A percentile compares a stretch with the other conserved stretches of the same genome.
These are phyloP conservation scores for Drosophila varians DNA, from an alignment of 1,140 invertebrate genomes.

Conservation along the genomic window DNA sequence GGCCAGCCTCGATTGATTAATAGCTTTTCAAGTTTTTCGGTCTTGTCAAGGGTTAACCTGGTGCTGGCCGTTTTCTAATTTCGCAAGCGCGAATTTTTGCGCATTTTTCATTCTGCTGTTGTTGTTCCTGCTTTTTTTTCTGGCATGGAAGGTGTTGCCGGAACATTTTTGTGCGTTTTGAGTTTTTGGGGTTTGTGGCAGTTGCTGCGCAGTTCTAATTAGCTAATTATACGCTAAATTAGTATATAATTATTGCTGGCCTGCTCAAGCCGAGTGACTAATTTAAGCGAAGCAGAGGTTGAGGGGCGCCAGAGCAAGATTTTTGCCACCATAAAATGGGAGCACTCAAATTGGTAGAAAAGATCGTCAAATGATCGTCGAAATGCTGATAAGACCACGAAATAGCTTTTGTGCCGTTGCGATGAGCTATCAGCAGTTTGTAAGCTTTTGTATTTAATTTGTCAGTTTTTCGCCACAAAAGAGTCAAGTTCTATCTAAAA, in stretches of 20 bases:
- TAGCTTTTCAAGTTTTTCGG: conserved; percentile 56
- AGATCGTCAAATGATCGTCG: neutral
- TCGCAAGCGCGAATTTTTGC: conserved; percentile 65
- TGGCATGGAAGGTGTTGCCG: conserved; percentile 79
- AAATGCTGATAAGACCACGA: conserved; percentile 10
- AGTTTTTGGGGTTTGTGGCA: conserved; percentile 45
- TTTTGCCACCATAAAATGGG: conserved; percentile 14
- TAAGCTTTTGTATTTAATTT: conserved; percentile 22
- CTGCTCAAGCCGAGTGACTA: conserved; percentile 56
- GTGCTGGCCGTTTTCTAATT: conserved; percentile 73
- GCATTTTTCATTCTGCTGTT: conserved; percentile 40
- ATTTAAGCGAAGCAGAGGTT: conserved; percentile 31
- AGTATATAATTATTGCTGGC: conserved; percentile 75
- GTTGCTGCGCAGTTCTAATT: conserved; percentile 76
- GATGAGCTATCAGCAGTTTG: conserved; percentile 20
- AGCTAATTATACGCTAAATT: conserved; percentile 81
- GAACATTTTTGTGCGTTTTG: conserved; percentile 61
- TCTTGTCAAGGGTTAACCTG: conserved; percentile 67
- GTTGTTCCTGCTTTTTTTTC: conserved; percentile 52
- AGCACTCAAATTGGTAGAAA: conserved; percentile 2
- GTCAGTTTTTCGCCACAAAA: conserved; percentile 22
- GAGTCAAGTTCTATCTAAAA: conserved; percentile 7
- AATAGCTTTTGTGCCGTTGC: conserved; percentile 3
- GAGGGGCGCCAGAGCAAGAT: conserved; percentile 16
- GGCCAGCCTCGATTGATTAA: conserved; percentile 66